A percentile compares a stretch with the other conserved stretches of the same genome.
These are phyloP conservation scores for Desmodus rotundus DNA, from an alignment of 2,113 vertebrate species.

Conservation along the genomic window DNA sequence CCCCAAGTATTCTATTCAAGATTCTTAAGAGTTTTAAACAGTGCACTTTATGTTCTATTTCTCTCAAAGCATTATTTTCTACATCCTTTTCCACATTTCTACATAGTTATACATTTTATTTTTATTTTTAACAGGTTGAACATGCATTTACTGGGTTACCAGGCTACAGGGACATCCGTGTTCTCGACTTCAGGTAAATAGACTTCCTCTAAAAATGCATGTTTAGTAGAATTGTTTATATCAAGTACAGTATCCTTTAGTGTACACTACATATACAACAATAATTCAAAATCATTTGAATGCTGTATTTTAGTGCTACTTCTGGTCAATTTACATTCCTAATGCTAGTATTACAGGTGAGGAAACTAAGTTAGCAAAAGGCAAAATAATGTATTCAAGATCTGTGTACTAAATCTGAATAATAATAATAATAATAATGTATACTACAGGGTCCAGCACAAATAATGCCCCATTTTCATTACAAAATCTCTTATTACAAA, in stretches of 20 bases:
- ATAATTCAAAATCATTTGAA: not conserved
- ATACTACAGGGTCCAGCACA: too few species aligned
- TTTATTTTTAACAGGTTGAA: conserved; percentile 84
- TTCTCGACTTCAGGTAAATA: conserved; percentile 91
- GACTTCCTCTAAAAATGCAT: not conserved
- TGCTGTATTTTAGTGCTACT: not conserved
- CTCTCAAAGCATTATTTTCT: not conserved
- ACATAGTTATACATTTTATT: not conserved
- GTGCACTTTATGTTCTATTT: not conserved
- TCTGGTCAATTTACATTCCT: not conserved
- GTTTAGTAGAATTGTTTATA: not conserved
- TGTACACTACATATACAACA: not conserved
- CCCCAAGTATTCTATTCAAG: too few species aligned
- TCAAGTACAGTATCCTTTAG: not conserved
- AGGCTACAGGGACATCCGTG: conserved; percentile 87
- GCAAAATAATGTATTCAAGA: not conserved
- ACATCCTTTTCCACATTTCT: not conserved
- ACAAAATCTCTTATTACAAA: too few species aligned
- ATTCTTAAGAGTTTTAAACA: not conserved
- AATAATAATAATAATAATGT: too few species aligned
- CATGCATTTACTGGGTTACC: conserved; percentile 86
- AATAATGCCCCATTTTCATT: too few species aligned
- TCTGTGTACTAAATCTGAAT: too few species aligned
- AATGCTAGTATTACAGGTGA: not conserved
- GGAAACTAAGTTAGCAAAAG: conserved; percentile 5